Evolutionary conservation across 64 coral and sea anemone species (phyloP), one percentile per base, ranked within the genome.

Genomic region (Acropora yongei): DNA sequence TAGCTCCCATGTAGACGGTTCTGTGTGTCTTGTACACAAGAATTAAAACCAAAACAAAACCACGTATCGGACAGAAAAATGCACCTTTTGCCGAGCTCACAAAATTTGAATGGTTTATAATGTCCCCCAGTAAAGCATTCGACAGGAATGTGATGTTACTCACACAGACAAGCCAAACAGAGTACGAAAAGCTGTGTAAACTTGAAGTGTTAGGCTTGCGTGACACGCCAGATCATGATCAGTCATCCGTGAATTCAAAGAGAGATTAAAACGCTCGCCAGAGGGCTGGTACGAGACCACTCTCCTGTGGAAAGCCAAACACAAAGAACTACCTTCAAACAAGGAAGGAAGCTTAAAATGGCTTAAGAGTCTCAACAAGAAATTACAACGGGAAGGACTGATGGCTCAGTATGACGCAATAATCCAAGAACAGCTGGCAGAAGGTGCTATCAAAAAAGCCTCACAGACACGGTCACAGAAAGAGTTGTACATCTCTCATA

Each of bases 271-370:
- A 30, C 30, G 30, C 30, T 30, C 80, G 16, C 81, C 48, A 14
- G 81, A 86, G 4, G 90, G 90, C 11, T 93, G 83, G 76, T 93
- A 93, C 14, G 91, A 88, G 77, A 80, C 84, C 48, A 77, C 72
- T 11, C 41, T 93, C 13, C 76, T 84, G 8, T 93, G 91, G 76
- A 93, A 93, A 45, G 61, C 74, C 17, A 93, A 88, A 8, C 91
- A 93, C 76, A 5, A 84, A 58, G 60, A 53, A 44, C 68, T 93
- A 44, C 85, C 68, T 5, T 61, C 66, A 8, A 93, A 93, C 77
- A 88, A 88, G 6, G 48, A 88, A 87, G 91, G 91, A 3, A 93
- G 91, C 68, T 8, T 93, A 10, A 40, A 80, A 8, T 61, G 84
- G 3, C 65, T 93, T 0, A 86, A 74, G 63, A 88, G 45, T 75